Evolutionary conservation across 2,113 vertebrate species (phyloP).

Genomic region (Zosterops lateralis): DNA sequence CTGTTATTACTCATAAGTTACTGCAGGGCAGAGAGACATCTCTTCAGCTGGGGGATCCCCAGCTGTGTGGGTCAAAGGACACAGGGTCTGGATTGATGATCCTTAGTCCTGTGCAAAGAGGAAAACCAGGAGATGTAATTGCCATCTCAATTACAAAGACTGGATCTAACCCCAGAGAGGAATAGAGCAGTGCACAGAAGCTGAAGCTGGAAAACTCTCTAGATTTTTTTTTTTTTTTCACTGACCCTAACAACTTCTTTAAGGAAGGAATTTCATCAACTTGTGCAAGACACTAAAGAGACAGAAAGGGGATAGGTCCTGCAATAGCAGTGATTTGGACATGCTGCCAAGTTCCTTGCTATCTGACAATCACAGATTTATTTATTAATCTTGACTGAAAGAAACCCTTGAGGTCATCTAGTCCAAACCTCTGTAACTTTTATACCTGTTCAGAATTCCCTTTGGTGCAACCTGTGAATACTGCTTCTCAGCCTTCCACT

Average conservation of each 20-base stretch:
- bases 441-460: not conserved
- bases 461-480: not conserved
- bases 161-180: not conserved
- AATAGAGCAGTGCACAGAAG: not conserved
- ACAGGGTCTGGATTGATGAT: not conserved
- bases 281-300: not conserved
- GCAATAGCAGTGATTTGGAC: not conserved
- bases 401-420: not conserved
- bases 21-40: not conserved
- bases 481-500: not conserved
- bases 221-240: not conserved
- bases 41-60: not conserved
- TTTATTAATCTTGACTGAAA: not conserved
- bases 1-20: not conserved
- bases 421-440: not conserved
- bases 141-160: not conserved
- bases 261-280: not conserved
- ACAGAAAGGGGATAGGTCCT: not conserved
- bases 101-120: not conserved
- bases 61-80: not conserved
- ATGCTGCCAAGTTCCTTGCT: not conserved
- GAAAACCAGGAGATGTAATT: not conserved
- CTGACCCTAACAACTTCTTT: not conserved
- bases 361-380: not conserved
- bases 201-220: not conserved